These are phyloP conservation scores for Zelostemma sp. DNA, from an alignment of 1,140 invertebrate species.

Conservation along the genomic window DNA sequence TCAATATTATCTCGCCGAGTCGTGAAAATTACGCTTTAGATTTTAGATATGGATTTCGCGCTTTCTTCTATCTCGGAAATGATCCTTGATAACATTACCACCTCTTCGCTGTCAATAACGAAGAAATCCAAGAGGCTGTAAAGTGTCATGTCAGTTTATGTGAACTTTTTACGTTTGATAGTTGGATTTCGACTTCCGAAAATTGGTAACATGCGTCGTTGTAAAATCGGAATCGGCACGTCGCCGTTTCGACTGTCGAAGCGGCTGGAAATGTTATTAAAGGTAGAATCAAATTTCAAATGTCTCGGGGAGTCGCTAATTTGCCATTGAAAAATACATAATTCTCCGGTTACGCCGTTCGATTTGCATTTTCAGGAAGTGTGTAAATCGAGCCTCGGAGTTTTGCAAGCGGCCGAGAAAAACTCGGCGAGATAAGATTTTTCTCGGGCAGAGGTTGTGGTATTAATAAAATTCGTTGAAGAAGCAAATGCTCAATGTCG, in stretches of 20 bases:
- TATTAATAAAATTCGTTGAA: slow-evolving; percentile 1
- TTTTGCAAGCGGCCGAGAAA: neutral
- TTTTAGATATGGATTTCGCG: neutral
- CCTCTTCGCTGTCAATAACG: neutral
- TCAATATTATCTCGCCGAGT: neutral
- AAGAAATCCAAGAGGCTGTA: no score
- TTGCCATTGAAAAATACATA: neutral
- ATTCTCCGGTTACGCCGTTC: neutral
- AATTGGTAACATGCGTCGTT: slow-evolving; percentile 52
- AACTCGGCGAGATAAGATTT: slow-evolving; percentile 2
- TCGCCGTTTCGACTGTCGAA: neutral
- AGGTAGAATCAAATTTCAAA: no score
- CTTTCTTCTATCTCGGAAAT: neutral
- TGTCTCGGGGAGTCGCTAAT: no score
- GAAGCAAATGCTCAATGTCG: neutral
- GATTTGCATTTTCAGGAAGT: slow-evolving; percentile 10
- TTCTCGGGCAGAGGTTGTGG: slow-evolving; percentile 11
- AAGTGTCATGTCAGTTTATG: neutral
- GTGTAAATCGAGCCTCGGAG: neutral
- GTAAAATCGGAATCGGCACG: slow-evolving; percentile 54
- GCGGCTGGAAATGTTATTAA: no score
- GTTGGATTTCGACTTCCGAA: slow-evolving; percentile 35
- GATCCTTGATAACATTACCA: neutral
- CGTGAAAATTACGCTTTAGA: neutral
- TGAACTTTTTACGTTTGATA: neutral